Evolutionary conservation across 2,888 invertebrate genomes (phyloP).

Genomic region (Cremastinae sp.): DNA sequence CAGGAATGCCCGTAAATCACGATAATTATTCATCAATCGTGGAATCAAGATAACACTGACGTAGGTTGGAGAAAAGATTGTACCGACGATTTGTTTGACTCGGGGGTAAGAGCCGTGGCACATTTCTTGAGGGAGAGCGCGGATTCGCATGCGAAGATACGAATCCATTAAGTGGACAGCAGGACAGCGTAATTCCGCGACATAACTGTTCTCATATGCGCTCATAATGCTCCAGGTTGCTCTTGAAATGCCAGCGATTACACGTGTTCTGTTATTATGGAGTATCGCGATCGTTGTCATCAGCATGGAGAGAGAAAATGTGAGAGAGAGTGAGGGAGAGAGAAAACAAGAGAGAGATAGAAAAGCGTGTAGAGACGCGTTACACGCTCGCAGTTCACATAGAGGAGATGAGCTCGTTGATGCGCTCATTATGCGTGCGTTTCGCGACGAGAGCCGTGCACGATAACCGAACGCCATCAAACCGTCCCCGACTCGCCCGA

Average conservation of each 20-base stretch:
- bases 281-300: slow-evolving; percentile 30
- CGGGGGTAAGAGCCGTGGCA: background rate
- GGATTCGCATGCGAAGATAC: slow-evolving; percentile 6
- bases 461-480: slow-evolving; percentile 59
- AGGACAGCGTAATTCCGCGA: slow-evolving; percentile 29
- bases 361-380: slow-evolving; percentile 23
- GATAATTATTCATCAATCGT: too few relatives aligned
- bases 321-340: slow-evolving; percentile 14
- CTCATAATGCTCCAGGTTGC: slow-evolving; percentile 53
- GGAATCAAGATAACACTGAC: too few relatives aligned
- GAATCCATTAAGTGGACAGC: slow-evolving; percentile 30
- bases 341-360: slow-evolving; percentile 8
- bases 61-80: too few relatives aligned
- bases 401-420: slow-evolving; percentile 60
- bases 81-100: background rate
- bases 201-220: slow-evolving; percentile 41
- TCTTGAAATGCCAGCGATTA: slow-evolving; percentile 56
- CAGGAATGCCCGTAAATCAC: too few relatives aligned
- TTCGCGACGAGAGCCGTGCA: slow-evolving; percentile 44
- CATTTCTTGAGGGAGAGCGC: slow-evolving; percentile 18
- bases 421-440: slow-evolving; percentile 61
- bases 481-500: slow-evolving; percentile 47
- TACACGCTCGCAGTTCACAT: slow-evolving; percentile 53
- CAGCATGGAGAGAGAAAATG: slow-evolving; percentile 7
- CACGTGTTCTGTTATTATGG: slow-evolving; percentile 58